These are phyloP conservation scores for Augochlorella aurata DNA, from an alignment of 2,888 invertebrate genomes.

Conservation along the genomic window DNA sequence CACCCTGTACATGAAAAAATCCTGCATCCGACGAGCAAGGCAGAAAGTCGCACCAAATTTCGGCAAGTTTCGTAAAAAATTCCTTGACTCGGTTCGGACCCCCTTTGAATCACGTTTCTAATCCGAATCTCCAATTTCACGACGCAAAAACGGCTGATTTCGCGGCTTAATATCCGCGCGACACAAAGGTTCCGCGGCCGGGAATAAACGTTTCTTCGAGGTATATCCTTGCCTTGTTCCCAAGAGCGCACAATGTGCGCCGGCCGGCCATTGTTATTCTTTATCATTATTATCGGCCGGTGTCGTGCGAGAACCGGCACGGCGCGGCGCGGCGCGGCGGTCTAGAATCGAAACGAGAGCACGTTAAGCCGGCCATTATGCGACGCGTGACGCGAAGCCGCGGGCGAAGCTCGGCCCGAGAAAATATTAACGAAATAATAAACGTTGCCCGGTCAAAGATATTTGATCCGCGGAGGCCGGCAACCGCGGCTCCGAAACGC, in stretches of 20 bases:
- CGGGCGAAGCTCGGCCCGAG: constrained; percentile 8
- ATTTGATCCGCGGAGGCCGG: too few relatives aligned
- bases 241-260: constrained; percentile 22
- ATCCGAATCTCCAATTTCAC: not conserved
- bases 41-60: not conserved
- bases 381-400: constrained; percentile 33
- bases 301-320: constrained; percentile 16
- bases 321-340: constrained; percentile 1
- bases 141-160: not conserved
- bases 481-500: not conserved
- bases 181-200: not conserved
- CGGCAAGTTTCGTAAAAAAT: not conserved
- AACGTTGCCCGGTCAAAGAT: not conserved
- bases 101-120: not conserved
- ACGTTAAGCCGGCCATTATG: constrained; percentile 46
- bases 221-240: not conserved
- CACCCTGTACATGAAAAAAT: too few relatives aligned
- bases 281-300: constrained; percentile 38
- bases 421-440: not conserved
- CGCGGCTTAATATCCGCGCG: constrained; percentile 14
- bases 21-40: too few relatives aligned
- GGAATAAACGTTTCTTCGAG: constrained; percentile 6
- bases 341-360: constrained; percentile 43
- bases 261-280: constrained; percentile 35
- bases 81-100: too few relatives aligned